Base-by-base conservation (phyloP, 2,113 vertebrate genomes). In the Amphilophus citrinellus region DNA sequence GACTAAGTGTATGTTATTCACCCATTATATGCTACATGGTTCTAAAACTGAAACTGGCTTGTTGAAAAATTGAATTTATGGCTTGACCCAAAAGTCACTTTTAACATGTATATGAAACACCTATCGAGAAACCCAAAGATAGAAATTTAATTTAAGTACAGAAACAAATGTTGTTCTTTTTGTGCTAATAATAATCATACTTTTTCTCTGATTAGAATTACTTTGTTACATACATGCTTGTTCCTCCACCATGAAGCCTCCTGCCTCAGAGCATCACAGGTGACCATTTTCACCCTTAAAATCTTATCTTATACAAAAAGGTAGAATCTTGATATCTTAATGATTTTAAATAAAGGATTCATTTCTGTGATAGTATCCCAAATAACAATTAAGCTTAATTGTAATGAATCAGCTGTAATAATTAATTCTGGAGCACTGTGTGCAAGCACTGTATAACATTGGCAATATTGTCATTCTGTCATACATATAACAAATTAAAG, bases 331-430 rank as follows among this genome's bases (percentile, higher is more conserved):
- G 2, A 53, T 20, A 56, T 20, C 1, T 5, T 18, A 9, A 56
- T 56, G 50, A 56, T 4, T 56, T 56, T 56, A 56, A 56, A 56
- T 8, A 53, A 8, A 53, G 17, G 53, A n/a, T 57, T 57, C 1
- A 57, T 57, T 81, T 80, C 68, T 18, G 35, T 44, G 37, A 39
- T 5, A 83, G 75, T 18, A 44, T 15, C 3, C 42, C 47, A 53
- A 17, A 50, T 30, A 76, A 59, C 60, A 39, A 3, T 56, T 73
- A 87, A 86, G 77, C 75, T 61, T 20, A 60, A 53, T 80, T 20
- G 27, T 66, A 61, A 76, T 42, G 80, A 77, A 78, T 85, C 83
- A 80, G 61, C 15, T 76, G 1, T 27, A 66, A 81, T 76, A 30
- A 61, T 63, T n/a, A 63, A 63, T 24, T 4, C 6, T 13, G 24